Base-by-base conservation (phyloP, 30 jellyfish, hydroid and myxozoan genomes). In the Aurelia coerulea region DNA sequence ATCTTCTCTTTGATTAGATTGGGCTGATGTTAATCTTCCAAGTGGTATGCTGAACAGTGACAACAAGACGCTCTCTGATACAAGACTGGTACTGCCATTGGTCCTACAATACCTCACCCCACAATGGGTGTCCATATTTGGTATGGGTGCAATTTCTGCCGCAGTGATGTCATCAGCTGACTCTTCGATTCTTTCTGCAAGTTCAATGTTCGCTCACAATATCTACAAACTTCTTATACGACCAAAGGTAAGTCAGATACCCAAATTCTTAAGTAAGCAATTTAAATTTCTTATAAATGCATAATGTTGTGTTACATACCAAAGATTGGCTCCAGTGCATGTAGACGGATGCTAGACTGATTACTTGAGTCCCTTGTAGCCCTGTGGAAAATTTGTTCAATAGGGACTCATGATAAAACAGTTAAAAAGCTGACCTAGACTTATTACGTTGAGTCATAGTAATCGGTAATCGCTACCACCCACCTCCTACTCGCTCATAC, bases 101-200 rank as follows among this genome's bases (percentile, higher is more conserved):
- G 98, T 85, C 16, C 86, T 91, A 32, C 98, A 91, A 84, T 91
- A 91, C 77, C 89, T 91, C 14, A 91, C 98, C 5, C 98, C 98
- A 33, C 62, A 62, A 33, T 88, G 94, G 90, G 98, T 91, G 49
- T 91, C 98, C 32, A 86, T 91, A 34, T 84, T 91, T 85, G 98
- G 98, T 11, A 80, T 91, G 90, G 98, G 98, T 46, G 98, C 98
- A 35, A 84, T 91, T 50, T 91, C 98, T 46, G 98, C 98, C 0
- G 98, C 98, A n/a, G 98, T 91, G 51, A 91, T 91, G 98, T 91
- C 98, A 29, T 85, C 96, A 3, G 98, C 98, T 33, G 98, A 91
- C 62, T 91, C 98, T 23, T 91, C 98, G 29, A 95, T 91, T 42
- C 89, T 91, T 60, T 85, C 96, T 1, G 98, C 98, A 13, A 85